Percentiles rank a stretch among this genome's conserved stretches.
Conservation (phyloP, 2,113 vertebrate genomes). For the Periophthalmodon schlosseri region DNA sequence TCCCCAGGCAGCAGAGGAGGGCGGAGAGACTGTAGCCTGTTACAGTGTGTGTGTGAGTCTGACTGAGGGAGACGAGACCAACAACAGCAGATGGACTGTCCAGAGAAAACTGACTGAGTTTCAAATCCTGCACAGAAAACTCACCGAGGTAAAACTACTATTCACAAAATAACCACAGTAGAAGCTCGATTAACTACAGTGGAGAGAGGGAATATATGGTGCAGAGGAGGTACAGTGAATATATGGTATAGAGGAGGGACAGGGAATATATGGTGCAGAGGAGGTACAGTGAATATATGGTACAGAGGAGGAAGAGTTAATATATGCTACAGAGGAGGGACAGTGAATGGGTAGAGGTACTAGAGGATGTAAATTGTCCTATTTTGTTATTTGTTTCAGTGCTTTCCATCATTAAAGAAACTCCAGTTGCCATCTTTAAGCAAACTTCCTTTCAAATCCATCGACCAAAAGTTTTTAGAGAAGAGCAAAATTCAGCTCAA, state of each 20-base stretch:
- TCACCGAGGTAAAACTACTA: constrained; percentile 86
- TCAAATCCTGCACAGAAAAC: constrained; percentile 93
- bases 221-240: too few species aligned
- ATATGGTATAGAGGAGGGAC: too few species aligned
- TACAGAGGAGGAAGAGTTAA: too few species aligned
- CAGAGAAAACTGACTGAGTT: constrained; percentile 94
- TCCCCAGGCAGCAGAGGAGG: constrained; percentile 89
- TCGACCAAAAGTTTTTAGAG: constrained; percentile 98
- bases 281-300: too few species aligned
- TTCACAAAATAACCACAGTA: too few species aligned
- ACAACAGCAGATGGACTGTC: constrained; percentile 89
- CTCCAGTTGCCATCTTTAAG: constrained; percentile 96
- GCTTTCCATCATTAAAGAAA: constrained; percentile 96
- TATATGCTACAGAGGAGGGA: too few species aligned
- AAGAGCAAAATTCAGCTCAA: constrained; percentile 98
- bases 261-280: too few species aligned
- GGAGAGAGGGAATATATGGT: too few species aligned
- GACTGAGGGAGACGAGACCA: constrained; percentile 82
- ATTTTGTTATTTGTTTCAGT: constrained; percentile 72
- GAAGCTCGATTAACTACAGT: too few species aligned
- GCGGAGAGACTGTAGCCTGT: constrained; percentile 90
- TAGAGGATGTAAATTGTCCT: background rate
- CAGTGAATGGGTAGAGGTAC: too few species aligned
- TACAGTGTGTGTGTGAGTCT: constrained; percentile 90
- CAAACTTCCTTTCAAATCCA: constrained; percentile 97